Conservation (phyloP, 2,888 invertebrate species). For the Tuberolachnus salignus region DNA sequence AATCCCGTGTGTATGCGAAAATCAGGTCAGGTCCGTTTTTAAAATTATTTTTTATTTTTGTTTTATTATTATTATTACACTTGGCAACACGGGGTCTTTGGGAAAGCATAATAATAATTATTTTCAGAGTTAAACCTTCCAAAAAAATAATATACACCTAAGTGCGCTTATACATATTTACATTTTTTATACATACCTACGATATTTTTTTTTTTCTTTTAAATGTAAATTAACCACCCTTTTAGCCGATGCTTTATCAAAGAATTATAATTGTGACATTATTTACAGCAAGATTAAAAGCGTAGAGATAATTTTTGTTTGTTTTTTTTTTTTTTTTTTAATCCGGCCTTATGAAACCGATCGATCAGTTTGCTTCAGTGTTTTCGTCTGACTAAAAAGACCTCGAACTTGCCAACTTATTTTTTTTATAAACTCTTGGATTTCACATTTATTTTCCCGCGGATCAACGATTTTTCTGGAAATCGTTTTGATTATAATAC, state of each 20-base stretch:
- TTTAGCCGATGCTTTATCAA: too few relatives aligned
- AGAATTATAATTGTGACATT: not conserved
- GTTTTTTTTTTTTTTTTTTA: constrained; percentile 5
- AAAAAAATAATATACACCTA: too few relatives aligned
- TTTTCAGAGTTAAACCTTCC: too few relatives aligned
- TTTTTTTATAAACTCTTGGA: too few relatives aligned
- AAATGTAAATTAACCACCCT: too few relatives aligned
- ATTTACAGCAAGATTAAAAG: not conserved
- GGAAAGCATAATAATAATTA: too few relatives aligned
- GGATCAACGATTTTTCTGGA: not conserved
- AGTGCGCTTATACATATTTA: too few relatives aligned
- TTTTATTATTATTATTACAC: too few relatives aligned
- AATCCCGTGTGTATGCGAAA: too few relatives aligned
- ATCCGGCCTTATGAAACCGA: not conserved
- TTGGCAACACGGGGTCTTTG: too few relatives aligned
- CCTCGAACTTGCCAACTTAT: not conserved
- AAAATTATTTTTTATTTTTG: too few relatives aligned
- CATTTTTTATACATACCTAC: not conserved
- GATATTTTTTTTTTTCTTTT: not conserved
- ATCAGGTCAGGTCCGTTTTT: too few relatives aligned
- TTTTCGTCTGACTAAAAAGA: not conserved
- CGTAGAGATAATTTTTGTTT: not conserved
- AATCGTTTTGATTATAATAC: constrained; percentile 6
- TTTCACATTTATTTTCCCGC: not conserved
- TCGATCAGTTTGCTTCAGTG: not conserved